phyloP scores from a whole-genome alignment of 2,113 vertebrate genomes.

The Ameiurus melas region DNA sequence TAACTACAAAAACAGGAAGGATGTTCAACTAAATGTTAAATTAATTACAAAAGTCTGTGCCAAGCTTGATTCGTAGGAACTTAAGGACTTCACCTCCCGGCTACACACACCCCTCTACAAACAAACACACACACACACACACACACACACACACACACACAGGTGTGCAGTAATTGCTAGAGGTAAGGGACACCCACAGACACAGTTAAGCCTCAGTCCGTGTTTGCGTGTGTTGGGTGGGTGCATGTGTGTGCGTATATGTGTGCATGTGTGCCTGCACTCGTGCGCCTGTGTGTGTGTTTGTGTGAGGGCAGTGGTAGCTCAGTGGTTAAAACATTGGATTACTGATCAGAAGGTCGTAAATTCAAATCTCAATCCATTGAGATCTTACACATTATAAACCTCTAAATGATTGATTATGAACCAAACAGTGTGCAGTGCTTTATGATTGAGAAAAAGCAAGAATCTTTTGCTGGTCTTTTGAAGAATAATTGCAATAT shows the following conservation, averaged over 20 bases:
- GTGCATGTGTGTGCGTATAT: no score
- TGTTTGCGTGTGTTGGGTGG: background rate
- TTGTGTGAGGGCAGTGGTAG: background rate
- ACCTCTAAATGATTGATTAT: background rate
- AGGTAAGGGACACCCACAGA: conserved; percentile 20
- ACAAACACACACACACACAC: background rate
- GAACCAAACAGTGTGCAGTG: background rate
- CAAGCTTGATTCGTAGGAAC: background rate
- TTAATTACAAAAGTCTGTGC: background rate
- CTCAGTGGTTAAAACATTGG: no score
- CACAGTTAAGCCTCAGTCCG: conserved; percentile 42
- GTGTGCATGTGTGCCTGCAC: background rate
- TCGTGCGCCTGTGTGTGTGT: background rate
- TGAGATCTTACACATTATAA: background rate
- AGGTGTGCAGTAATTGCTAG: conserved; percentile 53
- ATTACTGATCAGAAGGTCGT: no score
- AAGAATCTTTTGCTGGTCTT: background rate
- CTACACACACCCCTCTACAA: background rate
- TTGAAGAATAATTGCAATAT: background rate
- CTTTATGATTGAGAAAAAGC: background rate
- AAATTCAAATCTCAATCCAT: no score
- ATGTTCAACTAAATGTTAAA: background rate
- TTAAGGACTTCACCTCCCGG: background rate
- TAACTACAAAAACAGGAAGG: background rate
- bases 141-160: background rate